Evolutionary conservation across 2,113 vertebrate species (phyloP).

Genomic region (Dissostichus mawsoni): DNA sequence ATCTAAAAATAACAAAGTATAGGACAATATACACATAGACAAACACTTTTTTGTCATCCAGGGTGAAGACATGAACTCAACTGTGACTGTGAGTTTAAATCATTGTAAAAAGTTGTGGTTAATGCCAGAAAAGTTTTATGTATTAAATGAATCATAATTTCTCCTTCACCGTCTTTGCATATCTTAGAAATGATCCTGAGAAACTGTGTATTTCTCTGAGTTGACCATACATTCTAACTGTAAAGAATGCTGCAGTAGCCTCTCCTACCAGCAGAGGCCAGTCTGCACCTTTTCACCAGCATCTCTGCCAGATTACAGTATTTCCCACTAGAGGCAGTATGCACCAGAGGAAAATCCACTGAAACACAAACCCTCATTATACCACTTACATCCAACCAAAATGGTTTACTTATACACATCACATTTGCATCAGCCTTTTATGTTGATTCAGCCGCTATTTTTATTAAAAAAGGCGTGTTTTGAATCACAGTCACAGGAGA

Average conservation of each 20-base stretch:
- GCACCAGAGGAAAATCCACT: constrained; percentile 29
- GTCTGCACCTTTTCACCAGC: constrained; percentile 38
- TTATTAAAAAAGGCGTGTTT: neutral
- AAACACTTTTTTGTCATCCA: neutral
- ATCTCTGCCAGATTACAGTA: neutral
- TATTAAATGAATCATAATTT: neutral
- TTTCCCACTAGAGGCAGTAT: constrained; percentile 66
- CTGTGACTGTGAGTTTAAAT: neutral
- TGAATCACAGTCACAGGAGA: constrained; percentile 18
- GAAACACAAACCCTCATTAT: constrained; percentile 10
- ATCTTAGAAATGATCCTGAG: neutral
- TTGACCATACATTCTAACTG: neutral
- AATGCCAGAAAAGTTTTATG: neutral
- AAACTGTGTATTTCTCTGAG: neutral
- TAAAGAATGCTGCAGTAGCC: constrained; percentile 5
- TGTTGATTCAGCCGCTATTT: constrained; percentile 7
- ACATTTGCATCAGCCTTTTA: neutral
- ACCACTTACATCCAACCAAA: constrained; percentile 18
- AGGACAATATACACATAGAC: neutral
- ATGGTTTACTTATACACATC: neutral
- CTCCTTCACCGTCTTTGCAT: neutral
- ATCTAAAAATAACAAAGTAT: neutral
- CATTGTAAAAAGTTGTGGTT: neutral
- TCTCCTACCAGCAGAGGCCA: constrained; percentile 75
- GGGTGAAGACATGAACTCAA: neutral